Conservation (phyloP, 2,888 invertebrate genomes). For the Perdita meconis region DNA sequence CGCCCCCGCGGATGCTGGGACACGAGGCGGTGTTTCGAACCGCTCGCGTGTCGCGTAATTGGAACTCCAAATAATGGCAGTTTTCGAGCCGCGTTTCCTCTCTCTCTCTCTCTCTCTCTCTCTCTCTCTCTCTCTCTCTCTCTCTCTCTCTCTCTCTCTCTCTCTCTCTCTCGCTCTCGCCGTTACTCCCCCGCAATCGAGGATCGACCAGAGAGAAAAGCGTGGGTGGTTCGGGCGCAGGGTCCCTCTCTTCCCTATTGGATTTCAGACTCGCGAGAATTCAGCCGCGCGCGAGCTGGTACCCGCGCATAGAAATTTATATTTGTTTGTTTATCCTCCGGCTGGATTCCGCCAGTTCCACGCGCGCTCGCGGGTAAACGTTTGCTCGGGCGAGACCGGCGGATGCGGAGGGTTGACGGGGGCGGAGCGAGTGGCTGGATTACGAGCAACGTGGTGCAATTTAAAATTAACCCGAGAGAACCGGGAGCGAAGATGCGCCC, state of each 20-base stretch:
- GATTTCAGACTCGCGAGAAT: constrained; percentile 16
- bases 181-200: not conserved
- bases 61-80: constrained; percentile 39
- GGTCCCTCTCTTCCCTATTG: no score
- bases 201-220: not conserved
- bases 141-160: no score
- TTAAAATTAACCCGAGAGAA: constrained; percentile 47
- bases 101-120: no score
- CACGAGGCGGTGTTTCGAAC: constrained; percentile 39
- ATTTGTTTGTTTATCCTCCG: constrained; percentile 50
- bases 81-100: constrained; percentile 10
- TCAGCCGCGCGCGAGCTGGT: not conserved
- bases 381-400: constrained; percentile 32
- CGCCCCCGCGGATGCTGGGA: constrained; percentile 22
- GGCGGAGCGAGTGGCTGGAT: constrained; percentile 20
- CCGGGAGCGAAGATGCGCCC: constrained; percentile 17
- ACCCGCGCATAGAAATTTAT: constrained; percentile 43
- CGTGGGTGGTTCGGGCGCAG: no score
- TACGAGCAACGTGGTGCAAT: constrained; percentile 42
- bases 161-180: no score
- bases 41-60: constrained; percentile 43
- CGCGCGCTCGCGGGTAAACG: constrained; percentile 39
- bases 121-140: no score
- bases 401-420: no score
- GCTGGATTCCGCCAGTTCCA: constrained; percentile 23